Conservation (phyloP, 1,140 invertebrate species). For the Steinernema feltiae region DNA sequence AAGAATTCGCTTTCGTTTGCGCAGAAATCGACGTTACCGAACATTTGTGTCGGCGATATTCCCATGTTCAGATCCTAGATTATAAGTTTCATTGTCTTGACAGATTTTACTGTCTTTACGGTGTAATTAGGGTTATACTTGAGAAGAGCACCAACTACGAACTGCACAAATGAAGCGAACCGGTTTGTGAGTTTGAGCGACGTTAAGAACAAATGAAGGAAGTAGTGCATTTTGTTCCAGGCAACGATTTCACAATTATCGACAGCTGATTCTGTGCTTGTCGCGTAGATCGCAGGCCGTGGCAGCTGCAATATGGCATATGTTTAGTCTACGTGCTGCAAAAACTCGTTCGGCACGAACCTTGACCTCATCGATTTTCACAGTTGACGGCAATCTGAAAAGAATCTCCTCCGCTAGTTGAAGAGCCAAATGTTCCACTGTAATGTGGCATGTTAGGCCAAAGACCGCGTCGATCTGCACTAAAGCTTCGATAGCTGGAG, state of each 20-base stretch:
- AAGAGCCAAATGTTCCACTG: background rate
- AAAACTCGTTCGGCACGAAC: background rate
- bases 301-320: background rate
- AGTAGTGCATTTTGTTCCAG: slow-evolving; percentile 6
- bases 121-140: background rate
- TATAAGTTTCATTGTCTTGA: background rate
- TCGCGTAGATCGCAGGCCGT: background rate
- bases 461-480: background rate
- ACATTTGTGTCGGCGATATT: background rate
- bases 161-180: background rate
- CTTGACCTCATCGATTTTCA: background rate
- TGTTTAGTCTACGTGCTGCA: background rate
- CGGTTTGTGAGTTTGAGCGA: slow-evolving; percentile 13
- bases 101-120: too few relatives aligned
- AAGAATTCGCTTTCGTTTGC: background rate
- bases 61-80: background rate
- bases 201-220: background rate
- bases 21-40: background rate
- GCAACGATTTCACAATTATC: background rate
- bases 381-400: background rate
- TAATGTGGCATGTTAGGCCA: background rate
- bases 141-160: background rate
- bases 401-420: background rate
- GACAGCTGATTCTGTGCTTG: background rate
- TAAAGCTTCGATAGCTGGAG: background rate